Base-by-base conservation (phyloP, 37 sponge, comb jelly and placozoan species). In the Geodia barretti region DNA sequence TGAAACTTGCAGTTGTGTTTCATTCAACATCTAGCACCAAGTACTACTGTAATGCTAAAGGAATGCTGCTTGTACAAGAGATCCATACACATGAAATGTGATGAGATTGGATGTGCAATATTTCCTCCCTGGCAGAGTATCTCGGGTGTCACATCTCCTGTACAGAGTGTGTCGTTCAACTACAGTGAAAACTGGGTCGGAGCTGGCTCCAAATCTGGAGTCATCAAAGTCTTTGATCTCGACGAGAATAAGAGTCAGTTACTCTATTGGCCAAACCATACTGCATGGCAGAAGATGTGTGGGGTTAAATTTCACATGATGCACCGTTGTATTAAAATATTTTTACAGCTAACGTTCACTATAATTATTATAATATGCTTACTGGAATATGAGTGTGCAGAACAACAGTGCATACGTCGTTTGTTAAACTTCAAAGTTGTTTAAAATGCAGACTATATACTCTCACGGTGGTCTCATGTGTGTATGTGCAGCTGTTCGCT, bases 151-250 rank as follows among this genome's bases (percentile, higher is more conserved):
- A 96, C 97, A 4, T 91, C 95, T 0, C 86, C 97, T 0, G 89
- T 98, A 32, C 97, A 98, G 70, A 91, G 93, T 79, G 97, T 96
- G 35, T 79, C 73, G 4, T 96, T 98, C 72, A 93, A 92, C 72
- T 76, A 80, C 58, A 62, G 86, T 47, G 99, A 98, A 69, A 89
- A 94, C 64, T 89, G 86, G 66, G 47, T 98, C 3, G 95, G 89
- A 63, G 89, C 91, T 41, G 99, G 99, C 1, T 92, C 93, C 34
- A 89, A 90, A 37, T 94, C 95, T 62, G 99, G 99, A 1, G 79
- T 93, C 36, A 75, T 96, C 26, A 97, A 96, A 42, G 91, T 98
- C 19, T 98, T 91, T 86, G 93, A 98, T 74, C 73, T 96, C 32
- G 89, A 92, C 24, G 86, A 90, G 40, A 87, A 89, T 68, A 89